phyloP scores from a whole-genome alignment of 2,797 vertebrate species.

The Perdix hodgsoniae region DNA sequence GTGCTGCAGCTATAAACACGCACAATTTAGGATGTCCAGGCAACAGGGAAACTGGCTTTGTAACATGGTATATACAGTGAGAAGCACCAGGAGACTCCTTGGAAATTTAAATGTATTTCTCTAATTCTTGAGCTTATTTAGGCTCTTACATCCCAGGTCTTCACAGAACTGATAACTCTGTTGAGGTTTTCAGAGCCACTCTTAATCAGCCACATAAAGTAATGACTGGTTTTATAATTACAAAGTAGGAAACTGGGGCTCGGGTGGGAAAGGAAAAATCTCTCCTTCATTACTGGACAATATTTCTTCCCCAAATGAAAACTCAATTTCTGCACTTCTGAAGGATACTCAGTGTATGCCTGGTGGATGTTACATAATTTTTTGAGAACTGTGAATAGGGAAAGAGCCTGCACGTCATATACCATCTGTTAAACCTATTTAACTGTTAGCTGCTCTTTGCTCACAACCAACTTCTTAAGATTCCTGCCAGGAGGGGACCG shows the following conservation, averaged over 20 bases:
- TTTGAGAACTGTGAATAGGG: background rate
- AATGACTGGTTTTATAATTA: background rate
- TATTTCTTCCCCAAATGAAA: background rate
- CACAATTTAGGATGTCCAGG: background rate
- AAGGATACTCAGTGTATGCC: background rate
- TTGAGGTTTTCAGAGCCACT: background rate
- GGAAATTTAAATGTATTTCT: background rate
- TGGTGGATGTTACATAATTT: background rate
- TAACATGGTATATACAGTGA: fast-evolving
- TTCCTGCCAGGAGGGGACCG: background rate
- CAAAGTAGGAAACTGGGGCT: background rate
- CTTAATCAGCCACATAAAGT: background rate
- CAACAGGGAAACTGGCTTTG: background rate
- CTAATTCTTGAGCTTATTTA: background rate
- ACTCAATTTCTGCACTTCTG: background rate
- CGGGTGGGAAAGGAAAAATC: background rate
- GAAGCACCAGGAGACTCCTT: background rate
- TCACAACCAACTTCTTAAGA: background rate
- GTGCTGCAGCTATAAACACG: background rate
- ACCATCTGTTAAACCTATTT: background rate
- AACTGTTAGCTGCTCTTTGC: background rate
- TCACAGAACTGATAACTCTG: background rate
- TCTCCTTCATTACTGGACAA: background rate
- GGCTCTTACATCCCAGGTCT: background rate
- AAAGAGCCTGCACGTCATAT: background rate